These are phyloP conservation scores for Periophthalmodon schlosseri DNA, from an alignment of 2,113 vertebrate genomes.

Conservation along the genomic window DNA sequence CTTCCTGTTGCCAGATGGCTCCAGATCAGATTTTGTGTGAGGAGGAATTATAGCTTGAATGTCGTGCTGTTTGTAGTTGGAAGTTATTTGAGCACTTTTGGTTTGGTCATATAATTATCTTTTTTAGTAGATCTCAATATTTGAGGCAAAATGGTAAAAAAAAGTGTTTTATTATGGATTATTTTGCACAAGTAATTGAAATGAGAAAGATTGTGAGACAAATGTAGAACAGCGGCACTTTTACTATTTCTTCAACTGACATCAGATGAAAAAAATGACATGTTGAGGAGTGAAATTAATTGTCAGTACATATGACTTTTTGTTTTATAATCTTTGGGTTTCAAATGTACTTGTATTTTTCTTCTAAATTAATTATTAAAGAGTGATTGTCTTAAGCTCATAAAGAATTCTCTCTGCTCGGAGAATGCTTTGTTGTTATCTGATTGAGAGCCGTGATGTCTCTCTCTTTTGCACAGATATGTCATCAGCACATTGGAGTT, in stretches of 20 bases:
- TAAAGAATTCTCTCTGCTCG: not conserved
- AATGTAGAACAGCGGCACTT: not conserved
- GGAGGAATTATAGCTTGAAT: too few relatives aligned
- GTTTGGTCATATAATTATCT: too few relatives aligned
- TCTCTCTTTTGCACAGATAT: conserved; percentile 77
- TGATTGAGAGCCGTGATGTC: not conserved
- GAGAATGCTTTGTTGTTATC: conserved; percentile 1
- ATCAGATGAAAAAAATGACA: too few relatives aligned
- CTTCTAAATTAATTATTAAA: not conserved
- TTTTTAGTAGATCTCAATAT: too few relatives aligned
- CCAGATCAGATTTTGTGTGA: too few relatives aligned
- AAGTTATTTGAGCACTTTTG: too few relatives aligned
- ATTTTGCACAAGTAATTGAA: too few relatives aligned
- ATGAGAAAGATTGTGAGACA: not conserved
- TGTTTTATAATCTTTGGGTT: not conserved
- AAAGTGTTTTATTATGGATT: too few relatives aligned
- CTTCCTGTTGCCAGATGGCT: too few relatives aligned
- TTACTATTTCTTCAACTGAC: not conserved
- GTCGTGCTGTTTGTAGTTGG: too few relatives aligned
- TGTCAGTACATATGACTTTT: not conserved
- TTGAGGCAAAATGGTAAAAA: too few relatives aligned
- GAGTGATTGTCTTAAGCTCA: not conserved
- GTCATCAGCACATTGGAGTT: conserved; percentile 98
- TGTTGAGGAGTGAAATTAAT: too few relatives aligned
- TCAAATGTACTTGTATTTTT: not conserved